These are phyloP conservation scores for Muschampia plurimacula DNA, from an alignment of 2,888 invertebrate species.

Conservation along the genomic window DNA sequence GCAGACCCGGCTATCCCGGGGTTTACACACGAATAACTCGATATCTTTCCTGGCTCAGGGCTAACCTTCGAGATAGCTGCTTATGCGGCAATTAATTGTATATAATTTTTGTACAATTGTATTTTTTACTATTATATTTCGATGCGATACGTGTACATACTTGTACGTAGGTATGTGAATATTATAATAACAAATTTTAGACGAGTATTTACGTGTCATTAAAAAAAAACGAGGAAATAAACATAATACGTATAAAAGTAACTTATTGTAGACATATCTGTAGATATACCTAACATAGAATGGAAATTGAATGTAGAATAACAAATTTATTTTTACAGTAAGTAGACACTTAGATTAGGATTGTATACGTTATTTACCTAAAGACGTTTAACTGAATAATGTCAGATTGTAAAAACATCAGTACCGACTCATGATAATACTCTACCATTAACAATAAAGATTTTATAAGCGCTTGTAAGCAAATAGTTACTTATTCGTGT, in stretches of 20 bases:
- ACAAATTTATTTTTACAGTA: not conserved
- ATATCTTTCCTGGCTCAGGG: slow-evolving; percentile 90
- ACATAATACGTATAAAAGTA: not conserved
- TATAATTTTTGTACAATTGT: not conserved
- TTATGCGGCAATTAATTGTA: slow-evolving; percentile 83
- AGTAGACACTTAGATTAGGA: not conserved
- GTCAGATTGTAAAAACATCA: not conserved
- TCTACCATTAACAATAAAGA: not conserved
- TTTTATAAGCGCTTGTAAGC: no score
- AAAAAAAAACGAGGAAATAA: not conserved
- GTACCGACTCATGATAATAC: not conserved
- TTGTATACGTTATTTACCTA: not conserved
- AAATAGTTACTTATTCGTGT: not conserved
- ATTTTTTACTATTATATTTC: not conserved
- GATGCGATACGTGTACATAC: not conserved
- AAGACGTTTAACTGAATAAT: not conserved
- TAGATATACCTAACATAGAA: not conserved
- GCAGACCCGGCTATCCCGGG: slow-evolving; percentile 90
- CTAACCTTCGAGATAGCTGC: slow-evolving; percentile 91
- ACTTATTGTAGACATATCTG: not conserved
- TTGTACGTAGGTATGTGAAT: not conserved
- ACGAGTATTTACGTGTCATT: slow-evolving; percentile 3
- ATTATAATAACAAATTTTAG: not conserved
- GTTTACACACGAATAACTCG: slow-evolving; percentile 90
- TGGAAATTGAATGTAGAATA: not conserved